Evolutionary conservation across 2,113 vertebrate genomes (phyloP).

Genomic region (Scomber scombrus): DNA sequence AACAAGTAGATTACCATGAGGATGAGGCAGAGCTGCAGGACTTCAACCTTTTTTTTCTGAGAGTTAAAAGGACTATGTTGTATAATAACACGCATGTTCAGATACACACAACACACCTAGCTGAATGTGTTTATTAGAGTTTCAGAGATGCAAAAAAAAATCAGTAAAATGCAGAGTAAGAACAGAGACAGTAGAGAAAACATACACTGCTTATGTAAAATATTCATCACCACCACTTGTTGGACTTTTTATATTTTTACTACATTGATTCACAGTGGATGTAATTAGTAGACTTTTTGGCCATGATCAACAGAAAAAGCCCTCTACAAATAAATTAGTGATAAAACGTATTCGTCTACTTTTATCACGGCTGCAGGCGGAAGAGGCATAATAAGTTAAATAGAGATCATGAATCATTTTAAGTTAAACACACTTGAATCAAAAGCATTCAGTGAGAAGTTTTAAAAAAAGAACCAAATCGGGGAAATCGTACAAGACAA

Average conservation of each 20-base stretch:
- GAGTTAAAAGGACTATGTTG: constrained; percentile 5
- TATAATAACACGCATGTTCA: background rate
- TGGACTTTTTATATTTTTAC: background rate
- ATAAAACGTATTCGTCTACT: background rate
- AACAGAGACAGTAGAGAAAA: background rate
- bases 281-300: background rate
- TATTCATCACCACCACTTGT: constrained; percentile 3
- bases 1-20: constrained; percentile 45
- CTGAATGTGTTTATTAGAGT: constrained; percentile 67
- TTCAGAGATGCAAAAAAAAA: constrained; percentile 46
- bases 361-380: background rate
- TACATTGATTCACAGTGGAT: constrained; percentile 4
- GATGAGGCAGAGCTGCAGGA: constrained; percentile 39
- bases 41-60: constrained; percentile 44
- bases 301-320: background rate
- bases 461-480: too few species aligned
- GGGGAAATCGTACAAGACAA: too few species aligned
- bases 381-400: too few species aligned
- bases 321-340: too few species aligned
- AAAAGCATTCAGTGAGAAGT: background rate
- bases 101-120: constrained; percentile 11
- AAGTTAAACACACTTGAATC: background rate
- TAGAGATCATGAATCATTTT: too few species aligned
- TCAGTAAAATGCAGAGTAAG: constrained; percentile 34
- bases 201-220: constrained; percentile 19